Base-by-base conservation (phyloP, 1,140 invertebrate species). In the Samia ricini region DNA sequence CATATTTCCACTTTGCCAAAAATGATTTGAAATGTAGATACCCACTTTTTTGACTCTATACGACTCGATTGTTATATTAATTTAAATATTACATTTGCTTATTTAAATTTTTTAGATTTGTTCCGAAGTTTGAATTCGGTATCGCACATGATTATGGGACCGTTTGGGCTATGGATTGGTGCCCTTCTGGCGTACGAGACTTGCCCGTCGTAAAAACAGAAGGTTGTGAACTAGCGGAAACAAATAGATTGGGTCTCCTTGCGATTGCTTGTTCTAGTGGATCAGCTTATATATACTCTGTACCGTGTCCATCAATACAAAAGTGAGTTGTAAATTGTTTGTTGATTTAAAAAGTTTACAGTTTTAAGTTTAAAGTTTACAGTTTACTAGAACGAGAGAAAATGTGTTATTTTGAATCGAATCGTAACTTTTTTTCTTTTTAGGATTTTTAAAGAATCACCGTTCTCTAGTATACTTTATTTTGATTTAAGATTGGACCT, bases 91-190 rank as follows among this genome's bases (percentile, higher is more conserved):
- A n/a, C n/a, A n/a, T n/a, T n/a, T n/a, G n/a, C n/a, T n/a, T 7
- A 24, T 19, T 24, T 24, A 18, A 29, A 23, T 33, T n/a, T 79
- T 79, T 60, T 66, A 79, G 78, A 49, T 36, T 4, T 18, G 5
- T 26, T 52, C 81, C 80, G 5, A 61, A 71, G 23, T 74, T 86
- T 42, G 73, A 58, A 2, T 92, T 94, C 61, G 92, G 91, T 1
- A 81, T 96, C 55, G 91, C 91, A 24, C 93, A 95, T 72, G 88
- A 94, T 19, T 91, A 86, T 69, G 95, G 95, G n/a, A 92, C 92
- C 7, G 83, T 95, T 12, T 95, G 94, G 94, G 89, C 91, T 33
- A 85, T 96, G 77, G 92, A 93, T 72, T 96, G 95, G 95, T 96
- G 95, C 87, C 95, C 95, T 12, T 95, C 94, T 0, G 95, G 95